Evolutionary conservation across 2,113 vertebrate species (phyloP).

Genomic region (Himantopus leucocephalus): DNA sequence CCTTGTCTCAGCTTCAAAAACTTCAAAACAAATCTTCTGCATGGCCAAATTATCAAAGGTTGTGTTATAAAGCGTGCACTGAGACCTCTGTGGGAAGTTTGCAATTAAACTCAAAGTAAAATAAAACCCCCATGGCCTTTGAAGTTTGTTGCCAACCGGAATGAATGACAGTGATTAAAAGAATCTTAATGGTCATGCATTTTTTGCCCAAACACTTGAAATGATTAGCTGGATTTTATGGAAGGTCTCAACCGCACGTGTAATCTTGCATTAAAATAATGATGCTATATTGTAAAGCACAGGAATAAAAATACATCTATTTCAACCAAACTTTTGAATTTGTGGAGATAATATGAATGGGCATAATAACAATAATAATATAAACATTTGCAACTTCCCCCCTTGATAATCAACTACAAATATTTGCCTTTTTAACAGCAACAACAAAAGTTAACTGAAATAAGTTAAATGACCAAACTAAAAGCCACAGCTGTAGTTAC

Average conservation of each 20-base stretch:
- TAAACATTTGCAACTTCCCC: not conserved
- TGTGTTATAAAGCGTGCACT: not conserved
- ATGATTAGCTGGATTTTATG: not conserved
- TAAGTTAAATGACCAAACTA: not conserved
- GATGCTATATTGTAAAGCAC: not conserved
- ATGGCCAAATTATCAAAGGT: not conserved
- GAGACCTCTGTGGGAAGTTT: not conserved
- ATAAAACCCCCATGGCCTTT: not conserved
- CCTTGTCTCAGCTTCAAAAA: not conserved
- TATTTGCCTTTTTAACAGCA: not conserved
- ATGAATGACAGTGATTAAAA: not conserved
- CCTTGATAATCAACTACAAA: not conserved
- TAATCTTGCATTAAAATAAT: not conserved
- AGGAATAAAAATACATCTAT: not conserved
- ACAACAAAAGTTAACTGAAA: not conserved
- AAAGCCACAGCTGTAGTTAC: not conserved
- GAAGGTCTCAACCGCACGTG: not conserved
- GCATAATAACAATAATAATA: not conserved
- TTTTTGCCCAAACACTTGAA: not conserved
- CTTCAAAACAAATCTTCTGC: not conserved
- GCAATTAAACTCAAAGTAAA: not conserved
- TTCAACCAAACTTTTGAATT: not conserved
- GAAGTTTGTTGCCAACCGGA: not conserved
- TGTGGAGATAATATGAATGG: not conserved
- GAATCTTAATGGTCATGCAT: not conserved